These are phyloP conservation scores for Pristionchus mayeri DNA, from an alignment of 2,888 invertebrate species.

Conservation along the genomic window DNA sequence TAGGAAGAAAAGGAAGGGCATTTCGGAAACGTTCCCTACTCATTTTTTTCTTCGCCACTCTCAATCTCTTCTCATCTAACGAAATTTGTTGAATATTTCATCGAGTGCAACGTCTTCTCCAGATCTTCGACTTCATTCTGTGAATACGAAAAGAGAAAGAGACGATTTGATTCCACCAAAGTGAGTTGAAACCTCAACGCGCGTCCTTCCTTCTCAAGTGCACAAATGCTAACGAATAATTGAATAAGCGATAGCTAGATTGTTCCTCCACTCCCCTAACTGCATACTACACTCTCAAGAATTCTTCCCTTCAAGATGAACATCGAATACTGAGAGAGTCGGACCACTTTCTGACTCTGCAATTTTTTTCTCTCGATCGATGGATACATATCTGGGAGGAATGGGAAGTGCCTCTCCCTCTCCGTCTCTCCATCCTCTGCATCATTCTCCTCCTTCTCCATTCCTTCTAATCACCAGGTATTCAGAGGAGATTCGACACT, in stretches of 20 bases:
- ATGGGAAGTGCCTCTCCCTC: too few relatives aligned
- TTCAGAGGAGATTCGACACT: neutral
- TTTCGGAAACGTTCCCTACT: neutral
- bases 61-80: slow-evolving; percentile 2
- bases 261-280: neutral
- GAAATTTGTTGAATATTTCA: slow-evolving; percentile 6
- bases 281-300: neutral
- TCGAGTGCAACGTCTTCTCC: neutral
- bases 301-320: too few relatives aligned
- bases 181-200: neutral
- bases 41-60: neutral
- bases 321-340: neutral
- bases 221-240: neutral
- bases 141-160: too few relatives aligned
- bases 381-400: neutral
- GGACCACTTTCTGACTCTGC: too few relatives aligned
- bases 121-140: too few relatives aligned
- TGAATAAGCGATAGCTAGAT: neutral
- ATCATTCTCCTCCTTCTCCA: neutral
- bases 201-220: neutral
- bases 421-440: too few relatives aligned
- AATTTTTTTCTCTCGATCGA: neutral
- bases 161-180: neutral
- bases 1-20: neutral
- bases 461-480: neutral